Evolutionary conservation across 2,797 vertebrate genomes (phyloP).

Genomic region (Aulostomus chinensis): DNA sequence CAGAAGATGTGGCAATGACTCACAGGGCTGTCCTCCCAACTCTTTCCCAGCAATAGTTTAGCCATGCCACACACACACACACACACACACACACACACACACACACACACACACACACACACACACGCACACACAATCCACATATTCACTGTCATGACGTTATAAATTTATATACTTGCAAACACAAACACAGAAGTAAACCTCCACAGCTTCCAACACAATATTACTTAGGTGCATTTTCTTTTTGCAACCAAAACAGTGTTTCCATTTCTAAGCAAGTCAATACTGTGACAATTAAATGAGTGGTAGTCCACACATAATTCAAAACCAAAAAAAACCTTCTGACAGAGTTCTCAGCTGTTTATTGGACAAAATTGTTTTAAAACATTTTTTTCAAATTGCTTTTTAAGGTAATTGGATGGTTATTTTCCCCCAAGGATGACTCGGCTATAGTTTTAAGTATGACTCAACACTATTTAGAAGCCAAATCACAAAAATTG

Average conservation of each 20-base stretch:
- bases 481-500: too few species aligned
- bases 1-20: slow-evolving; percentile 82
- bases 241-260: slow-evolving; percentile 24
- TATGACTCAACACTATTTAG: too few species aligned
- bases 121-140: slow-evolving; percentile 8
- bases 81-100: slow-evolving; percentile 40
- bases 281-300: slow-evolving; percentile 8
- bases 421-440: too few species aligned
- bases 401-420: too few species aligned
- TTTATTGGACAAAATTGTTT: slow-evolving; percentile 50
- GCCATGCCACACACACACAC: slow-evolving; percentile 76
- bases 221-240: slow-evolving; percentile 15
- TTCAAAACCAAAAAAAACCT: slow-evolving; percentile 28
- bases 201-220: slow-evolving; percentile 9
- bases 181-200: slow-evolving; percentile 19
- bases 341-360: slow-evolving; percentile 22
- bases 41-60: slow-evolving; percentile 81
- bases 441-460: too few species aligned
- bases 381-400: too few species aligned
- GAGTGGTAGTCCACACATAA: slow-evolving; percentile 13
- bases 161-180: slow-evolving; percentile 5
- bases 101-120: slow-evolving; percentile 13
- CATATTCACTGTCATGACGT: background rate
- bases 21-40: slow-evolving; percentile 79
- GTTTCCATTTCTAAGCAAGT: slow-evolving; percentile 17